phyloP scores from a whole-genome alignment of 2,888 invertebrate genomes.

The Notocelia uddmanniana region DNA sequence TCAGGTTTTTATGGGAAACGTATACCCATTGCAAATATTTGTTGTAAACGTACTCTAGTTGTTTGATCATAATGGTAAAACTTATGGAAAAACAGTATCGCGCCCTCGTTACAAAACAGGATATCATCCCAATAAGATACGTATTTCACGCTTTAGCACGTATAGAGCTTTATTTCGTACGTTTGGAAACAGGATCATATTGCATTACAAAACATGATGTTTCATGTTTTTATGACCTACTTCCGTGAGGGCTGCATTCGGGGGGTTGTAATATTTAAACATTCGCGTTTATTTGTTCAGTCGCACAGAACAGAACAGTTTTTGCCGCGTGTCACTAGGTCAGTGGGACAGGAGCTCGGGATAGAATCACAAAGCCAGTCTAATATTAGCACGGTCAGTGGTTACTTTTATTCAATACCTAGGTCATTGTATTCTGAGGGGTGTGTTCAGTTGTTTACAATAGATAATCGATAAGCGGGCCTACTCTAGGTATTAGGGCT shows the following conservation, averaged over 20 bases:
- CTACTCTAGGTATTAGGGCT: no score
- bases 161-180: no score
- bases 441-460: background rate
- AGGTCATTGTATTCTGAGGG: conserved; percentile 40
- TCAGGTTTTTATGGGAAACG: background rate
- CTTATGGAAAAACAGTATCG: background rate
- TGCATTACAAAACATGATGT: conserved; percentile 28
- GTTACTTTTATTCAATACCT: conserved; percentile 56
- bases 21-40: background rate
- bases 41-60: background rate
- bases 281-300: conserved; percentile 71
- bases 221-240: conserved; percentile 32
- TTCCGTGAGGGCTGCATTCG: conserved; percentile 49
- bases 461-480: no score
- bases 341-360: conserved; percentile 71
- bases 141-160: background rate
- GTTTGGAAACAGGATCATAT: conserved; percentile 3
- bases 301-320: conserved; percentile 61
- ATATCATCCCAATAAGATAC: background rate
- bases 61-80: background rate
- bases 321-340: conserved; percentile 77
- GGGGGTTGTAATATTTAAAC: conserved; percentile 62
- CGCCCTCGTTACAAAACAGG: background rate
- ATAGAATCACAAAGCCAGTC: conserved; percentile 64
- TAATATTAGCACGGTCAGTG: conserved; percentile 55